Conservation (phyloP, 2,797 vertebrate genomes). For the Dipus sagitta region DNA sequence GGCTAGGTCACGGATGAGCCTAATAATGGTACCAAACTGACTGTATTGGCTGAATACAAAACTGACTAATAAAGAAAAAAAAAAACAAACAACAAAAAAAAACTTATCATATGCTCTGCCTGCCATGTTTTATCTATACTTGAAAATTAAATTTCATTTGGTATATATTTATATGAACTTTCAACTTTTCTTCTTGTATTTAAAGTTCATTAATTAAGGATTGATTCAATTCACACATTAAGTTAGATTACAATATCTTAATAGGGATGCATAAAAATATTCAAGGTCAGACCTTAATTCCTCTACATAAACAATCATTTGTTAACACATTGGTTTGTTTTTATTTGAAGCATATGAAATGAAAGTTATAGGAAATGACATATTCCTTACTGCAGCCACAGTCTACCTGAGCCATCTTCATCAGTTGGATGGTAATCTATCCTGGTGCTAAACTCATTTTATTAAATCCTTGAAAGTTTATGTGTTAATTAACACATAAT, state of each 20-base stretch:
- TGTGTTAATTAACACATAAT: constrained; percentile 85
- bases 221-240: neutral
- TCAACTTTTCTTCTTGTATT: constrained; percentile 17
- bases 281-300: constrained; percentile 59
- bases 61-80: too few species aligned
- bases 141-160: constrained; percentile 36
- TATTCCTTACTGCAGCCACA: constrained; percentile 65
- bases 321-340: constrained; percentile 47
- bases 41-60: too few species aligned
- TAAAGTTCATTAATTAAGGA: constrained; percentile 26
- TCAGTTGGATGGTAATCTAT: constrained; percentile 79
- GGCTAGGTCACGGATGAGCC: too few species aligned
- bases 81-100: too few species aligned
- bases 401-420: constrained; percentile 69
- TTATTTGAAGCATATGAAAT: constrained; percentile 63
- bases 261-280: constrained; percentile 31
- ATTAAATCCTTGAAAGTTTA: constrained; percentile 83
- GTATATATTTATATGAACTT: neutral
- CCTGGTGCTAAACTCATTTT: constrained; percentile 78
- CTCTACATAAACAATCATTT: constrained; percentile 64
- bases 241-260: constrained; percentile 5
- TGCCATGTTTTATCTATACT: neutral
- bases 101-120: fast-evolving
- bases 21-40: too few species aligned
- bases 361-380: neutral